Evolutionary conservation across 2,888 invertebrate species (phyloP).

Genomic region (Nysson spinosus): DNA sequence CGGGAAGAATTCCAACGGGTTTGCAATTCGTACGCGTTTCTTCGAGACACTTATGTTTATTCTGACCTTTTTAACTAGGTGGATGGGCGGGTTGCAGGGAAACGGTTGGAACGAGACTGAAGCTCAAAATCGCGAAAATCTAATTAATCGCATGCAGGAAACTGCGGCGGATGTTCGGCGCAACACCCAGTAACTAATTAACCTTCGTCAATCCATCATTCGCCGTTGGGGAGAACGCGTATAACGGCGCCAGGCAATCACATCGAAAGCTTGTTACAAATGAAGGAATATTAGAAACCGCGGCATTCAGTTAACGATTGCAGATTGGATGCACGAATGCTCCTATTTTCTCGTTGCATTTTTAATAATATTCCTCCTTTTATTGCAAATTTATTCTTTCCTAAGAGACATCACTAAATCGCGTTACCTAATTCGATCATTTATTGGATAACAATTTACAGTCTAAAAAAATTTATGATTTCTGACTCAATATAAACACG

Average conservation of each 20-base stretch:
- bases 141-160: constrained; percentile 49
- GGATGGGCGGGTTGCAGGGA: not conserved
- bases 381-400: too few relatives aligned
- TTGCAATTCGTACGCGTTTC: too few relatives aligned
- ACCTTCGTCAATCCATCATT: constrained; percentile 49
- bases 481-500: too few relatives aligned
- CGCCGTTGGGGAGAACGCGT: constrained; percentile 24
- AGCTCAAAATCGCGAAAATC: constrained; percentile 45
- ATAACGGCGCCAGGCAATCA: constrained; percentile 30
- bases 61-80: not conserved
- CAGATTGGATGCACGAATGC: too few relatives aligned
- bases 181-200: constrained; percentile 44
- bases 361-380: too few relatives aligned
- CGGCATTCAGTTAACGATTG: constrained; percentile 5
- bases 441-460: too few relatives aligned
- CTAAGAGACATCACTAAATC: too few relatives aligned
- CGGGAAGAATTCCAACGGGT: too few relatives aligned
- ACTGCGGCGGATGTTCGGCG: constrained; percentile 45
- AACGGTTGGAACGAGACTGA: constrained; percentile 3
- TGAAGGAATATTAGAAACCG: constrained; percentile 46
- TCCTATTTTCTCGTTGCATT: too few relatives aligned
- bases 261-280: constrained; percentile 35
- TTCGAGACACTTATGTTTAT: not conserved
- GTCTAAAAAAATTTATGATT: too few relatives aligned
- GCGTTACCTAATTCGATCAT: too few relatives aligned